phyloP scores from a whole-genome alignment of 2,888 invertebrate genomes.

The Physocephala rufipes region DNA sequence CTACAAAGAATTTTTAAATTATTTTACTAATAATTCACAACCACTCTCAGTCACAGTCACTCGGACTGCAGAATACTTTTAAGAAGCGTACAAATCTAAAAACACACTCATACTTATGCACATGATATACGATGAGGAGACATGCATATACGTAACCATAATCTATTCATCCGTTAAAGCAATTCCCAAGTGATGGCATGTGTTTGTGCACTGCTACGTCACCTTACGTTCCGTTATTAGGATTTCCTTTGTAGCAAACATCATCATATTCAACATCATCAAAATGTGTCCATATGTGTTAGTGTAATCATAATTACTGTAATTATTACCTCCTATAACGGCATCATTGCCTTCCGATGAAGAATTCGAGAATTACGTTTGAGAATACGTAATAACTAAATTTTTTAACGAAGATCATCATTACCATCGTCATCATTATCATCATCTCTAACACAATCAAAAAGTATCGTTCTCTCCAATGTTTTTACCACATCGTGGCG shows the following conservation, averaged over 20 bases:
- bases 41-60: neutral
- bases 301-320: too few species aligned
- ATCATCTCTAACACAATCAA: neutral
- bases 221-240: too few species aligned
- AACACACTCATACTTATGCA: neutral
- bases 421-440: neutral
- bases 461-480: neutral
- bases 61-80: neutral
- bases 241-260: neutral
- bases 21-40: constrained; percentile 17
- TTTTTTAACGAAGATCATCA: neutral
- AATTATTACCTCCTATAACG: too few species aligned
- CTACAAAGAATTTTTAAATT: neutral
- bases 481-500: constrained; percentile 1
- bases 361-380: too few species aligned
- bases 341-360: too few species aligned
- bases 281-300: neutral
- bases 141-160: too few species aligned
- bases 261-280: neutral
- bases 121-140: too few species aligned
- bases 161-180: neutral
- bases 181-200: neutral
- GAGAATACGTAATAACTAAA: too few species aligned
- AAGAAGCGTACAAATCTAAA: neutral
- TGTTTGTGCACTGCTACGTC: neutral